Percentiles rank a stretch among this genome's conserved stretches.
Evolutionary conservation across 2,113 vertebrate genomes (phyloP).

Genomic region (Platysteira castanea): DNA sequence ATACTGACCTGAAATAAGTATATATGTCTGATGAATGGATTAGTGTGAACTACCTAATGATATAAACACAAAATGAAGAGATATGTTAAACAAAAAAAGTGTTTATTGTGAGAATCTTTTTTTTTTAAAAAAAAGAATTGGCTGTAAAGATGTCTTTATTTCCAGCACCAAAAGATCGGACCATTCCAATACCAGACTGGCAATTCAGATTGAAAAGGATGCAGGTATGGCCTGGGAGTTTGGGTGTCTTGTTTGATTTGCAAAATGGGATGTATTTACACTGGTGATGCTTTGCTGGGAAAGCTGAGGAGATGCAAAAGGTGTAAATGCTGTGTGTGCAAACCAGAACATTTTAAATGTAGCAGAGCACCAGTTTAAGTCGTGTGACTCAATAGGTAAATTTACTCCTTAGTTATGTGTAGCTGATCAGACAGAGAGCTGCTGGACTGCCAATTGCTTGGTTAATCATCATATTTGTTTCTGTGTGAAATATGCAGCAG

Average conservation of each 20-base stretch:
- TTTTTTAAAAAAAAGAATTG: background rate
- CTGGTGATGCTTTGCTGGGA: background rate
- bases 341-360: background rate
- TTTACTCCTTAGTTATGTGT: background rate
- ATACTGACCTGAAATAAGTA: background rate
- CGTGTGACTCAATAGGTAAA: background rate
- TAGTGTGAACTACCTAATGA: background rate
- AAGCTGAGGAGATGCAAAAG: background rate
- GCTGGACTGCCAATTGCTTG: background rate
- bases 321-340: background rate
- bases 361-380: background rate
- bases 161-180: constrained; percentile 89
- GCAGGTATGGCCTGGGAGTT: constrained; percentile 75
- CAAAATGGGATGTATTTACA: background rate
- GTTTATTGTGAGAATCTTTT: background rate
- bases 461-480: background rate
- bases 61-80: background rate
- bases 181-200: constrained; percentile 94
- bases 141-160: constrained; percentile 19
- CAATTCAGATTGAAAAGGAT: constrained; percentile 93
- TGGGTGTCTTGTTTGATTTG: background rate
- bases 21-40: background rate
- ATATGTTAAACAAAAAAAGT: background rate
- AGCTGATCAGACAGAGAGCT: background rate
- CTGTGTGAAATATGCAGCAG: background rate